Conservation (phyloP, 2,113 vertebrate genomes). For the Taxidea taxus region DNA sequence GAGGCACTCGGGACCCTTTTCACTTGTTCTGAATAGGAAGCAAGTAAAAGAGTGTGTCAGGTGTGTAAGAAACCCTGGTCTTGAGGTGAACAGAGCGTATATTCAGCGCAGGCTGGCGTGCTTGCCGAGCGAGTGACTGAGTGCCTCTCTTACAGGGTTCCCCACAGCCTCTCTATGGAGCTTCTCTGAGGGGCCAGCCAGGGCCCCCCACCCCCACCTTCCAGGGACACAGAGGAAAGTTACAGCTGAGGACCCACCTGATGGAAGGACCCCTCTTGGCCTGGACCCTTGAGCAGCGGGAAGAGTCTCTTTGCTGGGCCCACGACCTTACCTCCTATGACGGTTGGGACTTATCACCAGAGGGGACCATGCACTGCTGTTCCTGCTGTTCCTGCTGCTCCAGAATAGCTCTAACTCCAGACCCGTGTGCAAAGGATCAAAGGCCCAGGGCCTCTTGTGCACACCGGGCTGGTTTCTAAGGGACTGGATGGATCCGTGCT, state of each 20-base stretch:
- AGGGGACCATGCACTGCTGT: neutral
- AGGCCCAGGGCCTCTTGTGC: neutral
- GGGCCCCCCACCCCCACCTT: neutral
- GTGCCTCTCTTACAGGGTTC: neutral
- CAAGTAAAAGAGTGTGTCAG: fast-evolving
- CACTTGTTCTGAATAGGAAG: neutral
- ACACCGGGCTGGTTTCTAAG: neutral
- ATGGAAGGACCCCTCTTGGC: neutral
- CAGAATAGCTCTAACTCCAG: constrained; percentile 41
- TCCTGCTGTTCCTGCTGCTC: neutral
- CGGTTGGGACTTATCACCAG: neutral
- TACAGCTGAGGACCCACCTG: neutral
- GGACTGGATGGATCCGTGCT: neutral
- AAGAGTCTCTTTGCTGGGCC: neutral
- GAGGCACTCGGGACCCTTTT: neutral
- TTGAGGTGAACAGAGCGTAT: neutral
- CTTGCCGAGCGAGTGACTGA: neutral
- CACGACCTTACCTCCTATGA: neutral
- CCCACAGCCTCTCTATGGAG: constrained; percentile 68
- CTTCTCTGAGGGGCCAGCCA: constrained; percentile 60
- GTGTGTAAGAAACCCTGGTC: neutral
- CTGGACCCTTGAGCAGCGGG: constrained; percentile 36
- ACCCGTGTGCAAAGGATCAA: neutral
- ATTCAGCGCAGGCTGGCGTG: too few species aligned
- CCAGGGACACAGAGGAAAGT: constrained; percentile 50